Percentiles rank a stretch among this genome's conserved stretches.
Conservation (phyloP, 2,888 invertebrate species). For the Drosophila aldrichi region DNA sequence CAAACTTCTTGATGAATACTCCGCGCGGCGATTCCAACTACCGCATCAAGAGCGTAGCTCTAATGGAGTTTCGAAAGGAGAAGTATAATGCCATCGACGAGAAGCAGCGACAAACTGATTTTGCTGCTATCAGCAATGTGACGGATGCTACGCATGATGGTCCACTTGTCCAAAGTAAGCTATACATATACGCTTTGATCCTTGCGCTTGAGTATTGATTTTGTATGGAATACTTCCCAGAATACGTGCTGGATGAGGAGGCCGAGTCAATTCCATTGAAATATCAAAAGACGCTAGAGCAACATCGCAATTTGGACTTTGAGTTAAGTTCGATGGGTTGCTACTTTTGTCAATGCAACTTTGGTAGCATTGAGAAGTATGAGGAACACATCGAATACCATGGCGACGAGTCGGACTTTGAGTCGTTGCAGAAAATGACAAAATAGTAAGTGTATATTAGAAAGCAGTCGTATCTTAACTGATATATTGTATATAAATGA, state of each 20-base stretch:
- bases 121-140: constrained; percentile 8
- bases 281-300: constrained; percentile 69
- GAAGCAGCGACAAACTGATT: constrained; percentile 44
- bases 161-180: constrained; percentile 53
- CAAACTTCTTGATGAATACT: constrained; percentile 73
- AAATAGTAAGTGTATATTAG: constrained; percentile 60
- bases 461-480: background rate
- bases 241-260: constrained; percentile 57
- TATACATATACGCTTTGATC: background rate
- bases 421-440: constrained; percentile 63
- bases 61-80: constrained; percentile 73
- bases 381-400: constrained; percentile 82
- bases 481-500: too few species aligned
- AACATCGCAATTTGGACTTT: constrained; percentile 53
- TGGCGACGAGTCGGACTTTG: constrained; percentile 81
- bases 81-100: constrained; percentile 71
- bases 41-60: constrained; percentile 55
- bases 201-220: background rate
- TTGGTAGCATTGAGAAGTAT: constrained; percentile 66
- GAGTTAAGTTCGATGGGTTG: constrained; percentile 74
- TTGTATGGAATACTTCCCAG: constrained; percentile 22
- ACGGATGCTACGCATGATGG: constrained; percentile 19
- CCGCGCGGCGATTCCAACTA: constrained; percentile 56
- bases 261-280: constrained; percentile 53
- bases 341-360: constrained; percentile 81